phyloP scores from a whole-genome alignment of 2,797 vertebrate genomes.

The Liparis tanakae region DNA sequence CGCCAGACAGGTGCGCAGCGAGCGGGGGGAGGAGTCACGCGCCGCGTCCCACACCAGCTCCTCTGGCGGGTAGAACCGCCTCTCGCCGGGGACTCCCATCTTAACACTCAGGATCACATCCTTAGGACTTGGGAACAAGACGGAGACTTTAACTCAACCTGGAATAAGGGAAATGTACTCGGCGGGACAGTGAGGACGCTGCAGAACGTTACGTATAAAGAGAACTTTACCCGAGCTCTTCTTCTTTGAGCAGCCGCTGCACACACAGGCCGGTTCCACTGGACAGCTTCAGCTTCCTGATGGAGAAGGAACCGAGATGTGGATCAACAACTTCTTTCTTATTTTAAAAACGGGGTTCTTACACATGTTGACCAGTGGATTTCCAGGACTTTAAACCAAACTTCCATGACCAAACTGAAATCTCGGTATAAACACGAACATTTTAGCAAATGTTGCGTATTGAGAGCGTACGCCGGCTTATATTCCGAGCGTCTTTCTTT shows the following conservation, averaged over 20 bases:
- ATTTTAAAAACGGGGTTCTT: too few relatives aligned
- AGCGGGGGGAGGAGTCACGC: slow-evolving; percentile 82
- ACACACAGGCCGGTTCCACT: slow-evolving; percentile 85
- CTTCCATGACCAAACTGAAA: too few relatives aligned
- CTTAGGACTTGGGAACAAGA: slow-evolving; percentile 71
- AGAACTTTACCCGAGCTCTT: slow-evolving; percentile 87
- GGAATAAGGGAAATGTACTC: neutral
- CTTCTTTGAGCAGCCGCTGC: slow-evolving; percentile 87
- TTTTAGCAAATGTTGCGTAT: too few relatives aligned
- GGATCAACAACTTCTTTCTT: neutral
- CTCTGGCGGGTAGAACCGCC: slow-evolving; percentile 79
- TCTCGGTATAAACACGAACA: too few relatives aligned
- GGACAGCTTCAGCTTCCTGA: slow-evolving; percentile 90
- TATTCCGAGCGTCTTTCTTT: too few relatives aligned
- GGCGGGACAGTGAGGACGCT: neutral
- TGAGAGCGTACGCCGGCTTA: too few relatives aligned
- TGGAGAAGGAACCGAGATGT: slow-evolving; percentile 16
- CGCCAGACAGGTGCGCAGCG: slow-evolving; percentile 84
- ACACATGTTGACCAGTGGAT: too few relatives aligned
- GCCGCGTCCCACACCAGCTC: slow-evolving; percentile 91
- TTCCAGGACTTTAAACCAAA: too few relatives aligned
- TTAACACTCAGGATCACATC: slow-evolving; percentile 88
- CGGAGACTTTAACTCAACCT: neutral
- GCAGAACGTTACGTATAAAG: neutral
- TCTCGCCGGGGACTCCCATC: slow-evolving; percentile 88